Evolutionary conservation across 1,140 invertebrate species (phyloP), one percentile per base, ranked within the genome.

Genomic region (Bombus fervidus): DNA sequence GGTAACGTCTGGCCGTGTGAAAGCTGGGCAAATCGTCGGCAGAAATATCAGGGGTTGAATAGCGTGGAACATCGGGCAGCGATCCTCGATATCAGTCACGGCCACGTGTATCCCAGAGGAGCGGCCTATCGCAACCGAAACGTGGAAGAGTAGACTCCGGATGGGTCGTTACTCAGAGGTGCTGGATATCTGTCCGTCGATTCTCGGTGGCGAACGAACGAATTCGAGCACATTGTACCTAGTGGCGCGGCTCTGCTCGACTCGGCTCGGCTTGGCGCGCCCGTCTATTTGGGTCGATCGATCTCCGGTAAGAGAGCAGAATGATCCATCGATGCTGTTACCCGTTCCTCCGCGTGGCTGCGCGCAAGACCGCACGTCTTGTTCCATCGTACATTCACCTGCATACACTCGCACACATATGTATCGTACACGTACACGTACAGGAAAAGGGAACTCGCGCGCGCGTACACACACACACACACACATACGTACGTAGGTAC

Each of bases 281-380:
- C 59, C 10, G 28, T 6, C 57, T 71, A 86, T 83, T 76, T 77
- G 59, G 85, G 81, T 71, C 81, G 85, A 86, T 86, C 85, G 85
- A 86, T 76, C 64, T 86, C 66, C 66, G 31, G 13, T 62, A 76
- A 71, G 80, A 72, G 79, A 75, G 77, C 68, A 18, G 64, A 86
- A 77, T 53, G 85, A 83, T 83, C 81, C 85, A 86, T 86, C 81
- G 85, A 86, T 43, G 41, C 53, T 71, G 85, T 71, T 83, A 57
- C 80, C 74, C 84, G 59, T 74, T 75, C 62, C 78, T 81, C 84
- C 81, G 81, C 85, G 81, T 83, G 81, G 84, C 79, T 86, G 79
- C 47, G 81, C 80, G 74, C 72, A 76, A 86, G 28, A 83, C 59
- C 34, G 69, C 69, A 22, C 43, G 78, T 85, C 84, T 85, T 66